Conservation (phyloP, 2,797 vertebrate genomes). For the Oryzias dopingdopingensis region DNA sequence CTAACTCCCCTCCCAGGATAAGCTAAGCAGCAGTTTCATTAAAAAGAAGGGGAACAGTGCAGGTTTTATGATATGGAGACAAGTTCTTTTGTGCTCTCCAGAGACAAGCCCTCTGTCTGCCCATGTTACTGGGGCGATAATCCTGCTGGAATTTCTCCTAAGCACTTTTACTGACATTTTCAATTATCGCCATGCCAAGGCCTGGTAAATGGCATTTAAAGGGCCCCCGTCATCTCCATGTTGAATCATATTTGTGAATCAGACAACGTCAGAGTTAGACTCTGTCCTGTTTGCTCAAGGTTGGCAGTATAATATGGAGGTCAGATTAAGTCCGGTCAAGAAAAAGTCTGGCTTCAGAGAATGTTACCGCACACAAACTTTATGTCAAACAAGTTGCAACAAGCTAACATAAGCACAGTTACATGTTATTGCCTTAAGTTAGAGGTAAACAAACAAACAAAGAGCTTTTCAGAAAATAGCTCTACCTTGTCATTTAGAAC, state of each 20-base stretch:
- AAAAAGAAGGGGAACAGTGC: conserved; percentile 67
- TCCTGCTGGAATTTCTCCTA: conserved; percentile 76
- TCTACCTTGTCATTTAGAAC: conserved; percentile 67
- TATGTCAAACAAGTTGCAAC: conserved; percentile 17
- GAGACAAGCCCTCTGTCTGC: conserved; percentile 74
- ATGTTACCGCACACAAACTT: neutral
- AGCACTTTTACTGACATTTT: conserved; percentile 80
- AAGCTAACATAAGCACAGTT: conserved; percentile 14
- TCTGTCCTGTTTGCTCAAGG: conserved; percentile 46
- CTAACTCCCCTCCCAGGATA: conserved; percentile 64
- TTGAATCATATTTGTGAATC: conserved; percentile 77
- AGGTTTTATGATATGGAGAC: conserved; percentile 80
- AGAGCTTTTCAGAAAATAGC: conserved; percentile 24
- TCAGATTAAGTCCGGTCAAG: conserved; percentile 19
- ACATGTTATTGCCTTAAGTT: conserved; percentile 15
- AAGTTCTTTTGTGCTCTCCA: conserved; percentile 73
- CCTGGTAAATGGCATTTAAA: conserved; percentile 72
- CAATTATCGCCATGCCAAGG: conserved; percentile 74
- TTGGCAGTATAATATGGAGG: conserved; percentile 20
- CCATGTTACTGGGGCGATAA: conserved; percentile 79
- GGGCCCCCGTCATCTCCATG: conserved; percentile 64
- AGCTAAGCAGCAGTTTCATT: conserved; percentile 70
- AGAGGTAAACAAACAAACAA: conserved; percentile 12
- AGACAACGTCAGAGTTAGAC: conserved; percentile 38
- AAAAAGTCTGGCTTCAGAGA: conserved; percentile 19